Evolutionary conservation across 2,888 invertebrate genomes (phyloP).

Genomic region (Orchesella flavescens): DNA sequence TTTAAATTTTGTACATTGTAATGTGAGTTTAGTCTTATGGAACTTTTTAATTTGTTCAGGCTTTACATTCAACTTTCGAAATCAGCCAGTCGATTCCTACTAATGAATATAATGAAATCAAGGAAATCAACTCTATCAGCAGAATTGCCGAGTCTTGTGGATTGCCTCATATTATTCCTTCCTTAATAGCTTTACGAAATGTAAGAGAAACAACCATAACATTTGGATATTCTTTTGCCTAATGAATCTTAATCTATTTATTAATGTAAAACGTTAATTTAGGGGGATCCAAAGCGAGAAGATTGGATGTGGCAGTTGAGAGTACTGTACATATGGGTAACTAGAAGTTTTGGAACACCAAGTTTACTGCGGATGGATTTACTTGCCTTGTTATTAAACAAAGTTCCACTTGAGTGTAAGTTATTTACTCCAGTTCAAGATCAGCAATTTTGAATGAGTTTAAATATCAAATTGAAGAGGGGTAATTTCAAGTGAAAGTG

Average conservation of each 20-base stretch:
- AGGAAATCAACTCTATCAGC: slow-evolving; percentile 66
- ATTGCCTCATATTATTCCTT: slow-evolving; percentile 64
- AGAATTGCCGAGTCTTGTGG: slow-evolving; percentile 67
- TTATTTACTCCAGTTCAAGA: slow-evolving; percentile 26
- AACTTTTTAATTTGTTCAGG: slow-evolving; percentile 38
- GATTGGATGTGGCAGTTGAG: slow-evolving; percentile 68
- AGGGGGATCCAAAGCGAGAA: slow-evolving; percentile 63
- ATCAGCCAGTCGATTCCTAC: slow-evolving; percentile 55
- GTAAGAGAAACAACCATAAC: slow-evolving; percentile 50
- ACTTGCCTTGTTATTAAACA: slow-evolving; percentile 51
- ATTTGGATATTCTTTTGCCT: no score
- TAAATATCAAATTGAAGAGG: no score
- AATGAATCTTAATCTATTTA: no score
- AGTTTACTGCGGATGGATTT: slow-evolving; percentile 53
- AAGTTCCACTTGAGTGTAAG: slow-evolving; percentile 46
- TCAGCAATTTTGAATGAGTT: no score
- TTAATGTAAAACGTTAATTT: not conserved
- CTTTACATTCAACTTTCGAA: slow-evolving; percentile 65
- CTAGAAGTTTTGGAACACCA: slow-evolving; percentile 11
- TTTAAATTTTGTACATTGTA: not conserved
- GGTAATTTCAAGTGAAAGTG: no score
- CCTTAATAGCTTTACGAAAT: slow-evolving; percentile 65
- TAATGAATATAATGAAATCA: slow-evolving; percentile 64
- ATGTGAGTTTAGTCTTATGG: not conserved
- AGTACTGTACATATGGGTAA: slow-evolving; percentile 68